Conservation (phyloP, 2,888 invertebrate species). For the Corythucha ciliata region DNA sequence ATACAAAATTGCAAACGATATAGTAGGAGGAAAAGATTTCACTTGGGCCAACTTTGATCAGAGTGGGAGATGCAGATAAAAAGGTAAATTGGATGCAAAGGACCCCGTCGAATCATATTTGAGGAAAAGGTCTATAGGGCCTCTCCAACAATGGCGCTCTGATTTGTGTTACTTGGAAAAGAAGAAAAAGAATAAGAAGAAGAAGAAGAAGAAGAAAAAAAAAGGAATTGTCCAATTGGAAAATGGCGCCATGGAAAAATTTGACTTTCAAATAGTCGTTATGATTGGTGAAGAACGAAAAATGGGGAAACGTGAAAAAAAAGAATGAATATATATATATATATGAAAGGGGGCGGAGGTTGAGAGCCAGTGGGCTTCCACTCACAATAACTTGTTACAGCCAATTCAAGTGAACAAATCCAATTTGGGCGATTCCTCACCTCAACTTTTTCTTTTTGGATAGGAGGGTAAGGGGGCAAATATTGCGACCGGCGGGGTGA, state of each 20-base stretch:
- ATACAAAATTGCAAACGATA: no score
- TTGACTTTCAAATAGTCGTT: slow-evolving; percentile 28
- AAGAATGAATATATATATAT: no score
- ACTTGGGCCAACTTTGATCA: background rate
- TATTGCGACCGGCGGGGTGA: no score
- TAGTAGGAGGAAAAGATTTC: background rate
- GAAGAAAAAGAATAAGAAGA: no score
- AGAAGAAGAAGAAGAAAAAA: no score
- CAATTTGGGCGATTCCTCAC: slow-evolving; percentile 32
- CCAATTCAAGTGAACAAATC: slow-evolving; percentile 32
- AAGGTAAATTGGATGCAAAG: slow-evolving; percentile 24
- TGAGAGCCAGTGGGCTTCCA: slow-evolving; percentile 22
- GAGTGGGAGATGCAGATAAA: slow-evolving; percentile 2
- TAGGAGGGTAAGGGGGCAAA: no score
- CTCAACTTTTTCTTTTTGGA: no score
- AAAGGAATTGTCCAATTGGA: slow-evolving; percentile 25
- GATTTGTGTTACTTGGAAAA: slow-evolving; percentile 25
- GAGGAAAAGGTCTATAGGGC: slow-evolving; percentile 12
- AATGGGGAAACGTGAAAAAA: no score
- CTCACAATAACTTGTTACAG: slow-evolving; percentile 33
- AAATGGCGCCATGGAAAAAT: slow-evolving; percentile 10
- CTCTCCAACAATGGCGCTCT: slow-evolving; percentile 22
- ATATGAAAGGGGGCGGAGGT: no score
- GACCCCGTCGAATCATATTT: slow-evolving; percentile 20
- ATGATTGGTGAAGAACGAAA: slow-evolving; percentile 32